Evolutionary conservation across 2,888 invertebrate species (phyloP), one percentile per base, ranked within the genome.

Genomic region (Nezara viridula): DNA sequence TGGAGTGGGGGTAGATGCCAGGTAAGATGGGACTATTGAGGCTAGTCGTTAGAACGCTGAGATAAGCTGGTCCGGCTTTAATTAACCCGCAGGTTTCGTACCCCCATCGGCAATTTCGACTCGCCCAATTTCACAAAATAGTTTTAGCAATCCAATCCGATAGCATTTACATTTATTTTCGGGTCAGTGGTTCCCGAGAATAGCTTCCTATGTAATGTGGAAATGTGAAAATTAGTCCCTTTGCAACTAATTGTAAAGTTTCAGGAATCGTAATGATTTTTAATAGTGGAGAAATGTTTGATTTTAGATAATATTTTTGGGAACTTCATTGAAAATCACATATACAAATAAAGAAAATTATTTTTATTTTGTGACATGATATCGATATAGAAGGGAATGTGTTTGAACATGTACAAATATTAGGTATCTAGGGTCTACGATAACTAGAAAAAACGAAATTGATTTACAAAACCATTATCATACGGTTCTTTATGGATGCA

Each of bases 91-190:
- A 9, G 66, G 66, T 73, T 73, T 73, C 66, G 6, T 19, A 73
- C 66, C 66, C 66, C 37, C 32, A 73, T 73, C 66, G 32, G 7
- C 66, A 73, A 73, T 73, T 73, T 73, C 19, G 66, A 73, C 37
- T 73, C 66, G 66, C 66, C 66, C 66, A 73, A 73, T 73, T 73
- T 73, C 66, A 73, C 66, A 73, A 73, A 73, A 73, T 73, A 73
- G 66, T 73, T 73, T 73, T 37, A 27, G 66, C 66, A 37, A 73
- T 73, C 66, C 32, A 37, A 73, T 73, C 66, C 66, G 19, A 73
- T 37, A 2, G 19, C 32, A 73, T 73, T 73, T 73, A 73, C 66
- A 73, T 73, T 73, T 73, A 73, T 73, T 73, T 73, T 37, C 2
- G 37, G 66, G 10, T 37, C 66, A 73, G 66, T 37, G 21, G 66